Percentiles rank a stretch among this genome's conserved stretches.
Conservation (phyloP, 1,140 invertebrate genomes). For the Papilio polyxenes region DNA sequence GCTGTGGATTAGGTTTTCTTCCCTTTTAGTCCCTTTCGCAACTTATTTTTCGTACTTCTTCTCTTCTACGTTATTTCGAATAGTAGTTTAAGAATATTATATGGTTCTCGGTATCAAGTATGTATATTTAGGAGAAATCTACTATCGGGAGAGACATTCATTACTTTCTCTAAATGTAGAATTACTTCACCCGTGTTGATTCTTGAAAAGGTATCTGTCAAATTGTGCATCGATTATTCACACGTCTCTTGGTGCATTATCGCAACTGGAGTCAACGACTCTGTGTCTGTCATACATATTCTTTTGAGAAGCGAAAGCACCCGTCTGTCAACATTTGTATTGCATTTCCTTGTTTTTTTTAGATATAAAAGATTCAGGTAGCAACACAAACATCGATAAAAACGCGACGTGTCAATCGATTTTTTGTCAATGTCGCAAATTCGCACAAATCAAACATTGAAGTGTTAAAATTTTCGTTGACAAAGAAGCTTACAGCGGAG, state of each 20-base stretch:
- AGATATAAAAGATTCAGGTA: conserved; percentile 72
- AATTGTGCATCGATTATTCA: conserved; percentile 60
- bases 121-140: too few species aligned
- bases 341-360: conserved; percentile 64
- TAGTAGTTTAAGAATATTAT: too few species aligned
- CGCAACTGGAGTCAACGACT: conserved; percentile 66
- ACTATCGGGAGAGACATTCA: background rate
- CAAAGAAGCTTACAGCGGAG: conserved; percentile 67
- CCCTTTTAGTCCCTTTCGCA: too few species aligned
- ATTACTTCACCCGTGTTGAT: conserved; percentile 18
- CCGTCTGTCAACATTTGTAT: conserved; percentile 53
- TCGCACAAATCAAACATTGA: conserved; percentile 79
- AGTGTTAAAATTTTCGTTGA: conserved; percentile 75
- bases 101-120: too few species aligned
- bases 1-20: too few species aligned
- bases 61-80: too few species aligned
- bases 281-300: conserved; percentile 59
- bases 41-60: too few species aligned
- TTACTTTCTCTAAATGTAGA: background rate
- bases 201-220: conserved; percentile 45
- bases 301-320: conserved; percentile 53
- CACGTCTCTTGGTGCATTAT: conserved; percentile 54
- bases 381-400: conserved; percentile 77
- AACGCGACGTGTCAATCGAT: conserved; percentile 77
- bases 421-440: conserved; percentile 72